Evolutionary conservation across 2,797 vertebrate genomes (phyloP), one percentile per base, ranked within the genome.

Genomic region (Cetoscarus ocellatus): DNA sequence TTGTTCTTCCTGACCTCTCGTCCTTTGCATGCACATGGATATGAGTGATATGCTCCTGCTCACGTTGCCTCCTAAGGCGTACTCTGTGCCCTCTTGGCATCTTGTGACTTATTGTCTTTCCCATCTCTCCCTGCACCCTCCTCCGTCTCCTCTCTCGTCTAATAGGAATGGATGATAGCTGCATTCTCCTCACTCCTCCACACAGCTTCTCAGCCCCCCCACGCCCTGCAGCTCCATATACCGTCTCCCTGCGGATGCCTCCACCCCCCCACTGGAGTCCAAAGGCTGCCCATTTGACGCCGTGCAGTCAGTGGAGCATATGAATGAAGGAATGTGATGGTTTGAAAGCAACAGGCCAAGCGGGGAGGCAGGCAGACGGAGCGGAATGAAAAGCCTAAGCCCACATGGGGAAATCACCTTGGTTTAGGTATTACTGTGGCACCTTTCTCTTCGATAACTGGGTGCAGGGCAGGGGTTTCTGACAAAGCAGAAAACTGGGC

Each of bases 111-210:
- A 75, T 65, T 69, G 70, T 85, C 19, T 43, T 42, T 57, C 59
- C 19, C 19, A 2, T 11, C 67, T 43, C 42, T 67, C 66, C 64
- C 55, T n/a, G 11, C 51, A 34, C 61, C 63, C 3, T 67, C 51
- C 42, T 44, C 17, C 18, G 58, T 59, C 52, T 56, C 54, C 36
- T 64, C 61, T 63, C 61, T 73, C 65, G 57, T 66, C 75, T 84
- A 85, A 88, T 79, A 72, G 56, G 70, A 86, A 89, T 66, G 12
- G 77, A 83, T 88, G 83, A 84, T 67, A 75, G 76, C 75, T 67
- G 65, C 62, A 75, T 79, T 85, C 83, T 71, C 36, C 64, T 39
- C 60, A 59, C 75, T 80, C 48, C 65, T 70, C 53, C 57, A 47
- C 80, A 67, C 64, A 52, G 9, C 75, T 75, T 52, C 49, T 55